Evolutionary conservation across 2,888 invertebrate genomes (phyloP).

Genomic region (Euplexia lucipara): DNA sequence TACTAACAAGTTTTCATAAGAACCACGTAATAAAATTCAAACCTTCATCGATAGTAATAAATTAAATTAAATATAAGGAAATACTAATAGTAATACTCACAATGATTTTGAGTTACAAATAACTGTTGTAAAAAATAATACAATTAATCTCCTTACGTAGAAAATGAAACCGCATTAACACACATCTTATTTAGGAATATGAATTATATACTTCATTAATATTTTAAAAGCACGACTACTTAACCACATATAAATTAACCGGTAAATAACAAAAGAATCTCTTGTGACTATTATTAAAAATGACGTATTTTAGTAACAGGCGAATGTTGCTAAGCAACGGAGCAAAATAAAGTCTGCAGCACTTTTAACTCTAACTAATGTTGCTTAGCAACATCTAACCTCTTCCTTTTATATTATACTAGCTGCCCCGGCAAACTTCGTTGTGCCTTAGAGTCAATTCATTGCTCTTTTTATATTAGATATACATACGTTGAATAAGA

Average conservation of each 20-base stretch:
- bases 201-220: neutral
- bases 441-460: too few relatives aligned
- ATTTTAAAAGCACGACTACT: neutral
- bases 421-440: too few relatives aligned
- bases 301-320: constrained; percentile 6
- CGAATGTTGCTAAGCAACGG: constrained; percentile 4
- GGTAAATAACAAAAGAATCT: neutral
- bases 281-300: constrained; percentile 1
- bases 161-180: neutral
- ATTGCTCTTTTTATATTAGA: too few relatives aligned
- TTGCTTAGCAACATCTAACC: neutral
- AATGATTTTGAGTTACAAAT: neutral
- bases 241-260: neutral
- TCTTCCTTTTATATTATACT: too few relatives aligned
- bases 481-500: too few relatives aligned
- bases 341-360: too few relatives aligned
- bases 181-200: neutral
- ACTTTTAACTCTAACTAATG: neutral
- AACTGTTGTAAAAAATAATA: neutral
- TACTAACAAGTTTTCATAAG: too few relatives aligned
- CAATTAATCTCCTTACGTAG: neutral
- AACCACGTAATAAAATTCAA: neutral
- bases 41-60: neutral
- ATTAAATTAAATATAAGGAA: neutral
- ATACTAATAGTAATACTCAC: neutral